phyloP scores from a whole-genome alignment of 2,797 vertebrate species.

The Liasis olivaceus region DNA sequence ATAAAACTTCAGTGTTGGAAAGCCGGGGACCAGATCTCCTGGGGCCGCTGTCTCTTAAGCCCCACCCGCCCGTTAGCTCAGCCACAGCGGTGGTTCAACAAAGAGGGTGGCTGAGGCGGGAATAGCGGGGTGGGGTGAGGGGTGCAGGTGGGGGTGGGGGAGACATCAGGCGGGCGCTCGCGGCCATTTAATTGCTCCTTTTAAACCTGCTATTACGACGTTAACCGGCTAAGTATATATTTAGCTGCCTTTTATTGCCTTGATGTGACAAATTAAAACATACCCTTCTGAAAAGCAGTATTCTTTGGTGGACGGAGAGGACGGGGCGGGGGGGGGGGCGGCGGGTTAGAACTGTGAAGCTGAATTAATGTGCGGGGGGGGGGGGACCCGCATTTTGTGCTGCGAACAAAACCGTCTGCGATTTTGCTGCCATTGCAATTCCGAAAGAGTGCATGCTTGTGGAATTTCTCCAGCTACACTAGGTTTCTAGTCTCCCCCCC shows the following conservation, averaged over 20 bases:
- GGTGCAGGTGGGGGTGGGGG: neutral
- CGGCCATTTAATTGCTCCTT: conserved; percentile 73
- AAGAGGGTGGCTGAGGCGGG: conserved; percentile 34
- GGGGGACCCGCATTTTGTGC: conserved; percentile 50
- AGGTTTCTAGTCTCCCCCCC: neutral
- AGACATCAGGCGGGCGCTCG: conserved; percentile 68
- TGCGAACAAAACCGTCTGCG: conserved; percentile 21
- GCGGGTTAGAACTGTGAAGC: conserved; percentile 61
- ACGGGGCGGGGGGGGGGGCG: conserved; percentile 36
- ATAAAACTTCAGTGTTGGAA: neutral
- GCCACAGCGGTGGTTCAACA: conserved; percentile 65
- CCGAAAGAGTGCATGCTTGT: neutral
- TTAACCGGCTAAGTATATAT: conserved; percentile 68
- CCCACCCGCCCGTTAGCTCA: conserved; percentile 56
- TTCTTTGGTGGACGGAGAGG: conserved; percentile 45
- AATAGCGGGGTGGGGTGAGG: conserved; percentile 66
- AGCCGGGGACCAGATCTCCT: neutral
- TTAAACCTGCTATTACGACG: conserved; percentile 69
- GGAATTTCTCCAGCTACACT: neutral
- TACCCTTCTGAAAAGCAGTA: conserved; percentile 60
- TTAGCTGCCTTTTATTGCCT: conserved; percentile 66
- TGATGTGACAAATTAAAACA: conserved; percentile 69
- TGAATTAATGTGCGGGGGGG: conserved; percentile 61
- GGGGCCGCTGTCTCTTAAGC: neutral
- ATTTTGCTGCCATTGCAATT: conserved; percentile 44